phyloP scores from a whole-genome alignment of 30 jellyfish, hydroid and myxozoan species.

The Chironex yamaguchii region DNA sequence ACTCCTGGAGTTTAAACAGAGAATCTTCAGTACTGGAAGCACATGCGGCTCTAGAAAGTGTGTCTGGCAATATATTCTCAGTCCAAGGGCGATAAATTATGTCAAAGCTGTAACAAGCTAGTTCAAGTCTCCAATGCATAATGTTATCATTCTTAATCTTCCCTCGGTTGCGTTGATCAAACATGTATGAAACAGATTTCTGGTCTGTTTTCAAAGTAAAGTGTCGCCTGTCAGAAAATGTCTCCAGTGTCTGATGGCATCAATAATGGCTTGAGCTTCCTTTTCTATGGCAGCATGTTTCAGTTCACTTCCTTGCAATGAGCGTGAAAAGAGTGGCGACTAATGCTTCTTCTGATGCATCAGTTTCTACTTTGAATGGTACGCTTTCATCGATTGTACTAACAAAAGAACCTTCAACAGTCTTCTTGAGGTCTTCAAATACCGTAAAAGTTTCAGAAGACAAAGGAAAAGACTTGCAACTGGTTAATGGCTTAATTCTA shows the following conservation, averaged over 20 bases:
- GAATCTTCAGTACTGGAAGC: slow-evolving; percentile 14
- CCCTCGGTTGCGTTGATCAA: slow-evolving; percentile 40
- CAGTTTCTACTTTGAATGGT: slow-evolving; percentile 78
- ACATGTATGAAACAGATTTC: slow-evolving; percentile 76
- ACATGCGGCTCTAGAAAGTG: slow-evolving; percentile 55
- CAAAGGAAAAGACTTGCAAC: slow-evolving; percentile 40
- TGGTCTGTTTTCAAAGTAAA: slow-evolving; percentile 76
- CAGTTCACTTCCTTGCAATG: slow-evolving; percentile 50
- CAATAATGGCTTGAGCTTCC: slow-evolving; percentile 54
- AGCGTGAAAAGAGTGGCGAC: slow-evolving; percentile 58
- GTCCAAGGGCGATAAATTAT: slow-evolving; percentile 83
- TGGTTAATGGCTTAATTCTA: slow-evolving; percentile 17
- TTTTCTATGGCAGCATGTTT: slow-evolving; percentile 42
- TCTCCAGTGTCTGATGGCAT: slow-evolving; percentile 72
- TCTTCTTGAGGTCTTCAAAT: slow-evolving; percentile 20
- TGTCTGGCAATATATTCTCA: slow-evolving; percentile 71
- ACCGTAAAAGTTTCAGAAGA: background rate
- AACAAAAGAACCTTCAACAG: background rate
- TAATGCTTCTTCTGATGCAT: slow-evolving; percentile 75
- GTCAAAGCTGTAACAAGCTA: slow-evolving; percentile 70
- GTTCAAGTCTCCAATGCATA: slow-evolving; percentile 77
- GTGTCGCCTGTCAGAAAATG: slow-evolving; percentile 74
- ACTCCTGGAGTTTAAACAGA: slow-evolving; percentile 33
- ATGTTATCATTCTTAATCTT: slow-evolving; percentile 80
- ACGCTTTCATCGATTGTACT: slow-evolving; percentile 18